Evolutionary conservation across 2,888 invertebrate genomes (phyloP).

Genomic region (Dicranocentrus wangi): DNA sequence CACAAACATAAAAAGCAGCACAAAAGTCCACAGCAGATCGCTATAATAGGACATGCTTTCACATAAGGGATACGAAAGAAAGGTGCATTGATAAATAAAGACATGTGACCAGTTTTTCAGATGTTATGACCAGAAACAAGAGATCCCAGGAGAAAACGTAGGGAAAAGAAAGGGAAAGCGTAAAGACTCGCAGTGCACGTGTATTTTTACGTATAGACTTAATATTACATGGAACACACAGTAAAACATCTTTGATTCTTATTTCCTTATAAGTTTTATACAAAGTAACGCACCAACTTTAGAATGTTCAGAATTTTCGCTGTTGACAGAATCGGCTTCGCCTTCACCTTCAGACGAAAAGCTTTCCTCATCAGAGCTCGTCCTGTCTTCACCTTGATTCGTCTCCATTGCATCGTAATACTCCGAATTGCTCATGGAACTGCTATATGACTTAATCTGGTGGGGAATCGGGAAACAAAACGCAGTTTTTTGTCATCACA

Average conservation of each 20-base stretch:
- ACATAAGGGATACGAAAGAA: neutral
- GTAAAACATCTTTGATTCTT: constrained; percentile 14
- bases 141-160: neutral
- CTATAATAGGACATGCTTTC: neutral
- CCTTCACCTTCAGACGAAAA: constrained; percentile 73
- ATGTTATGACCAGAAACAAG: neutral
- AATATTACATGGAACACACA: constrained; percentile 1
- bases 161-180: constrained; percentile 2
- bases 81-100: too few relatives aligned
- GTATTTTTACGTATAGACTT: neutral
- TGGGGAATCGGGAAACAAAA: too few relatives aligned
- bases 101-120: neutral
- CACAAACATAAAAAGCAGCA: constrained; percentile 39
- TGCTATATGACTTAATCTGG: constrained; percentile 79
- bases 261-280: constrained; percentile 42
- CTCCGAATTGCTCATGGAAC: constrained; percentile 84
- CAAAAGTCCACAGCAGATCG: constrained; percentile 8
- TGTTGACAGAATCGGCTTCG: constrained; percentile 72
- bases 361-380: constrained; percentile 72
- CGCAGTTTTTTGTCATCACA: too few relatives aligned
- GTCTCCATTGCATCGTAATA: constrained; percentile 88
- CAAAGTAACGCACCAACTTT: constrained; percentile 70
- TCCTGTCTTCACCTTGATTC: constrained; percentile 71
- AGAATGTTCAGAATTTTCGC: constrained; percentile 72
- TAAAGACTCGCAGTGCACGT: neutral